Percentiles rank a stretch among this genome's conserved stretches.
Evolutionary conservation across 1,140 invertebrate genomes (phyloP).

Genomic region (Pachypeltis micranthus): DNA sequence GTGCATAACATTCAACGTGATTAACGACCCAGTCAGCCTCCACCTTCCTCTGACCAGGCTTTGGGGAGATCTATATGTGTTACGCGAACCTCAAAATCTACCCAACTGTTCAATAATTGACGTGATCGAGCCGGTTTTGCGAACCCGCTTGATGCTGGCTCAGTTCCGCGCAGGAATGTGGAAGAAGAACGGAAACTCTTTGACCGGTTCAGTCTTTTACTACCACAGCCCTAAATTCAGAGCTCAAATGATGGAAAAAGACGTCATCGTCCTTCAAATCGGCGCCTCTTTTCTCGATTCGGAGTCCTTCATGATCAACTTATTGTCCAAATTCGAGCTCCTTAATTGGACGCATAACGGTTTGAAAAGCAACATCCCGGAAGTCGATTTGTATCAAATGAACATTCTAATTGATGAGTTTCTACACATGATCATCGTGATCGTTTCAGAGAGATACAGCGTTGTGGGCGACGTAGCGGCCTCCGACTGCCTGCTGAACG

Average conservation of each 20-base stretch:
- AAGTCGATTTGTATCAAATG: conserved; percentile 53
- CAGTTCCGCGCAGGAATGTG: conserved; percentile 93
- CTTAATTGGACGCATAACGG: conserved; percentile 64
- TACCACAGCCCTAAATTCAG: conserved; percentile 71
- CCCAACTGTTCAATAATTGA: conserved; percentile 57
- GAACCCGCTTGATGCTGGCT: conserved; percentile 60
- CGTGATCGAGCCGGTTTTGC: conserved; percentile 65
- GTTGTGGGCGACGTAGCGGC: conserved; percentile 59
- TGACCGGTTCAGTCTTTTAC: conserved; percentile 91
- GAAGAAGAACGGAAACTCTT: conserved; percentile 91
- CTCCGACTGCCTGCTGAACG: conserved; percentile 80
- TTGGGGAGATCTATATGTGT: conserved; percentile 71
- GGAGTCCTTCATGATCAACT: conserved; percentile 86
- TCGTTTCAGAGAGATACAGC: conserved; percentile 39
- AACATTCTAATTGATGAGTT: conserved; percentile 88
- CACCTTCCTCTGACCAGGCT: conserved; percentile 80
- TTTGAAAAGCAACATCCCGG: conserved; percentile 68
- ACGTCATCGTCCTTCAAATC: conserved; percentile 83
- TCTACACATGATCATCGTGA: conserved; percentile 68
- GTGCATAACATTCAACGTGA: conserved; percentile 40
- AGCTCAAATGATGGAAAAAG: conserved; percentile 60
- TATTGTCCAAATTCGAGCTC: conserved; percentile 84
- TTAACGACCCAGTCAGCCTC: conserved; percentile 69
- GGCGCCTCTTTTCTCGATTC: conserved; percentile 74
- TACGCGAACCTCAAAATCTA: conserved; percentile 48